Evolutionary conservation across 2,113 vertebrate genomes (phyloP), one percentile per base, ranked within the genome.

Genomic region (Carlito syrichta): DNA sequence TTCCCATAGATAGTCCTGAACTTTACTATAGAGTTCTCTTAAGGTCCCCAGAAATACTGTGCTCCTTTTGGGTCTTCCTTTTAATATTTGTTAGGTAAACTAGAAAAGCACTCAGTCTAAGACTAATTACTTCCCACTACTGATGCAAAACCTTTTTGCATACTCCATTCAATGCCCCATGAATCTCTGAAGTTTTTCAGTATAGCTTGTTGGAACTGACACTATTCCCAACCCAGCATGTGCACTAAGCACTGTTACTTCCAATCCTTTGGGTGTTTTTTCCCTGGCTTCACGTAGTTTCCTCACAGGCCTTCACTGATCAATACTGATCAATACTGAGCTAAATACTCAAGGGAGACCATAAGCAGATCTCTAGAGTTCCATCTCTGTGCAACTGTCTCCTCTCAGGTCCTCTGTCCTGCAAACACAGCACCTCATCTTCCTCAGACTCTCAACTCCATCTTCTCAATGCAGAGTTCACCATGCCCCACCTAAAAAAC

Each of bases 271-370:
- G 2, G 16, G 9, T 16, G 32, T 2, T n/a, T 79, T 32, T 40
- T 23, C 8, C 40, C 22, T 32, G 23, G 27, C 35, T 38, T 7
- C 48, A 1, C 23, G 6, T 30, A 16, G 54, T 8, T n/a, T 30
- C 63, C 27, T 68, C 69, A 2, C 1, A 1, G 2, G 22, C 27
- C 0, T 5, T 0, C 35, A 20, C 20, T 2, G 56, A 13, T 23
- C 8, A 5, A 32, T 17, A 20, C 20, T 2, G 56, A 13, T 23
- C 8, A 5, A 32, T 17, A 0, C 27, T 10, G 52, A 60, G 56
- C 83, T 63, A 35, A 66, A 7, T 0, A 1, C 19, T 11, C 11
- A 1, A 43, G 9, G 43, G 45, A 35, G 9, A 5, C 30, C 40
- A 74, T 2, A 0, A 1, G 22, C 38, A 40, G 35, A n/a, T 25